A percentile compares a stretch with the other conserved stretches of the same genome.
phyloP scores from a whole-genome alignment of 2,113 vertebrate species.

The Myodes glareolus region DNA sequence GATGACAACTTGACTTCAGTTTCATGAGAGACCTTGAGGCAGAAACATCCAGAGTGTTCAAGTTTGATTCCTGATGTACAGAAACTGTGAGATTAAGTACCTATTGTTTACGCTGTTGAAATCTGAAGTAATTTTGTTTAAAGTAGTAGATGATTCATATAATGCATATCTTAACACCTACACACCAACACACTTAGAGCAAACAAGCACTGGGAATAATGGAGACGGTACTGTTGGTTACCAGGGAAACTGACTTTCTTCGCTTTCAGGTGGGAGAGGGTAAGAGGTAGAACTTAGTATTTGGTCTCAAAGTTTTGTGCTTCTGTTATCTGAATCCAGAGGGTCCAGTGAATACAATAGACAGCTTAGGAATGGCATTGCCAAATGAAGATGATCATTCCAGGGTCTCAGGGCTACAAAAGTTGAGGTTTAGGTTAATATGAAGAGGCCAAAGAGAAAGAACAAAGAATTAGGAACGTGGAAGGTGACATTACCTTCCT shows the following conservation, averaged over 20 bases:
- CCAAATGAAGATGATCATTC: not conserved
- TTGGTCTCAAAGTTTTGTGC: not conserved
- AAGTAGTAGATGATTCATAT: not conserved
- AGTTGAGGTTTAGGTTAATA: not conserved
- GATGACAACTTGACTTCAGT: not conserved
- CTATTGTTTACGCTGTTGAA: not conserved
- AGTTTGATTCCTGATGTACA: not conserved
- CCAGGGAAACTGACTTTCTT: not conserved
- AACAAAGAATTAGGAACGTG: not conserved
- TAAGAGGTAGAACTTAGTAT: not conserved
- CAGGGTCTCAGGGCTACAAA: not conserved
- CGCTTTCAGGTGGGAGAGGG: not conserved
- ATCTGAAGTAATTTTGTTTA: not conserved
- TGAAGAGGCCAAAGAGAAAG: not conserved
- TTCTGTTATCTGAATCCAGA: not conserved
- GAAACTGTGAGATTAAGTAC: constrained; percentile 1
- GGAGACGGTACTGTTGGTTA: constrained; percentile 19
- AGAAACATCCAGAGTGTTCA: not conserved
- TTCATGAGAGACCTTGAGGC: not conserved
- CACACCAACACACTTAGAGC: not conserved
- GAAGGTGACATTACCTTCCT: not conserved
- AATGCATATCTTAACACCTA: not conserved
- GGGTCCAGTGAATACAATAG: not conserved
- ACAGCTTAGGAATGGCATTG: not conserved
- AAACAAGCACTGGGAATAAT: not conserved